Evolutionary conservation across 2,888 invertebrate species (phyloP).

Genomic region (Sepiola atlantica): DNA sequence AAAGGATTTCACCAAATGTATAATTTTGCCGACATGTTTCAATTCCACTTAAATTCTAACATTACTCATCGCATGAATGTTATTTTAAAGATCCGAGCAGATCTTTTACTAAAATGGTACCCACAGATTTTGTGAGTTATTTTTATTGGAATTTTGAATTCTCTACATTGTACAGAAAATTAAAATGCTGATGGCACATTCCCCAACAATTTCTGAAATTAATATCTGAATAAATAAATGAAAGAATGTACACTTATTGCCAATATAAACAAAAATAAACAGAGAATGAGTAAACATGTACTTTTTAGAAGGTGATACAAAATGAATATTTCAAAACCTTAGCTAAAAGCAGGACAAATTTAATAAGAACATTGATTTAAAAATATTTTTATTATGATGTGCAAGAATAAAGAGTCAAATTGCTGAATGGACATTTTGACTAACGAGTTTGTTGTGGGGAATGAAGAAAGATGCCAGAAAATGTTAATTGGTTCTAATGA

Average conservation of each 20-base stretch:
- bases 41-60: too few species aligned
- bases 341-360: background rate
- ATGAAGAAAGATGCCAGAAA: background rate
- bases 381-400: background rate
- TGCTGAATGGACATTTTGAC: conserved; percentile 15
- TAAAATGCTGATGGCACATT: background rate
- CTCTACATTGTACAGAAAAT: background rate
- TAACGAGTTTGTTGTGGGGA: background rate
- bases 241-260: background rate
- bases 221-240: background rate
- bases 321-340: background rate
- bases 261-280: background rate
- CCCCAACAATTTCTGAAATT: background rate
- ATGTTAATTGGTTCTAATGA: background rate
- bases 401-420: background rate
- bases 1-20: too few species aligned
- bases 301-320: background rate
- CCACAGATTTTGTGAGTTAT: background rate
- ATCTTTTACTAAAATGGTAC: too few species aligned
- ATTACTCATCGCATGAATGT: too few species aligned
- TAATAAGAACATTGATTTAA: conserved; percentile 21
- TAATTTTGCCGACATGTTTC: too few species aligned
- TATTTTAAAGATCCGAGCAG: too few species aligned
- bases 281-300: background rate
- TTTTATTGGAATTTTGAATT: background rate